Percentiles rank a stretch among this genome's conserved stretches.
These are phyloP conservation scores for Nixonia krombeini DNA, from an alignment of 1,140 invertebrate species.

Conservation along the genomic window DNA sequence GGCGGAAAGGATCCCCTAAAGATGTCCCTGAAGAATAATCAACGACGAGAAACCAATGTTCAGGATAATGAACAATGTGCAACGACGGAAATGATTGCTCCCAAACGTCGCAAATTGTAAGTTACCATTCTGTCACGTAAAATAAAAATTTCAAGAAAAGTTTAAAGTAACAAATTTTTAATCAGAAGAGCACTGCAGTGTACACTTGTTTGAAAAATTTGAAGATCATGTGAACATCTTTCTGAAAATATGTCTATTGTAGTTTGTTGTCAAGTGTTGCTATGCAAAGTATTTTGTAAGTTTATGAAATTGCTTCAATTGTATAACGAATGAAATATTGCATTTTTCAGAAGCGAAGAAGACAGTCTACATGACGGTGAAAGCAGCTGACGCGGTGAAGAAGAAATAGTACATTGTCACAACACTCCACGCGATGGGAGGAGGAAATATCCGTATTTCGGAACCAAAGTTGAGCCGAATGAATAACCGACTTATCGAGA, in stretches of 20 bases:
- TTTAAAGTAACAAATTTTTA: neutral
- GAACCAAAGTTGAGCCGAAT: conserved; percentile 60
- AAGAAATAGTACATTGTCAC: too few species aligned
- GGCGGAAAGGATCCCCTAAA: conserved; percentile 93
- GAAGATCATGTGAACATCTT: too few species aligned
- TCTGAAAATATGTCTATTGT: too few species aligned
- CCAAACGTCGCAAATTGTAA: conserved; percentile 66
- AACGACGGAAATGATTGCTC: conserved; percentile 49
- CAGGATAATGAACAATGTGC: conserved; percentile 56
- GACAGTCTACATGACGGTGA: conserved; percentile 78
- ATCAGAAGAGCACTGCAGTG: too few species aligned
- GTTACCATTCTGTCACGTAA: conserved; percentile 1
- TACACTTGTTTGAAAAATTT: too few species aligned
- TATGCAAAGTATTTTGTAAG: neutral
- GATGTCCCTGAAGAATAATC: conserved; percentile 72
- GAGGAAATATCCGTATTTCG: conserved; percentile 75
- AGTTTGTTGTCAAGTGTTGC: conserved; percentile 5
- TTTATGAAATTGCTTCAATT: conserved; percentile 4
- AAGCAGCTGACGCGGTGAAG: conserved; percentile 77
- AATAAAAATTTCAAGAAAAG: neutral
- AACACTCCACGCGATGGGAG: conserved; percentile 76
- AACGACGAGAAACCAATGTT: conserved; percentile 55
- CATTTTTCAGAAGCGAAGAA: conserved; percentile 69
- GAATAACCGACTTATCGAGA: conserved; percentile 62
- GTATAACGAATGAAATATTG: too few species aligned